Evolutionary conservation across 1,140 invertebrate genomes (phyloP), one percentile per base, ranked within the genome.

Genomic region (Augochlora pura): DNA sequence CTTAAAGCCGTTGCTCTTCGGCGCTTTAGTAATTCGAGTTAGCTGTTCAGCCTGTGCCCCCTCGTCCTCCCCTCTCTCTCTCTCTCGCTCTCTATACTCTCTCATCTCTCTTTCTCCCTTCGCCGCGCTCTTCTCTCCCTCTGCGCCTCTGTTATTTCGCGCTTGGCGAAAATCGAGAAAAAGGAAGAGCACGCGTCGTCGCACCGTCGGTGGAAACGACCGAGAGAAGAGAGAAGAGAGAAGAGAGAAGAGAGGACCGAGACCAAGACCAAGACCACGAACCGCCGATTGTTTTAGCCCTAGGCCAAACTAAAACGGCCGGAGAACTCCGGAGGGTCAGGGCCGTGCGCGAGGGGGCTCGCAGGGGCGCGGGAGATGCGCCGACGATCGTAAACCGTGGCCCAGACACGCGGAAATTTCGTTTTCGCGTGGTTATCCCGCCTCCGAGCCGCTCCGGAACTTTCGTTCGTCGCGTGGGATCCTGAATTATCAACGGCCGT

Each of bases 11-110:
- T 81, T 85, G 86, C 88, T 88, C 85, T 87, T 87, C 86, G 84
- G 82, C 85, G 85, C 85, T 88, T 89, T 86, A 86, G 90, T 89
- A 90, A 91, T 91, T 90, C 89, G 90, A 91, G 89, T 90, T 90
- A 89, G 87, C 88, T 85, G 88, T 85, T 91, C 76, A 87, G 86
- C 42, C 42, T 46, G 85, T n/a, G 84, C 70, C 64, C 75, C 83
- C 80, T 64, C 65, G 38, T 39, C 57, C 62, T 46, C 67, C 49
- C 62, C 46, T 67, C 67, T 68, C 73, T 71, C 69, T 59, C 42
- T 66, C 83, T 79, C 63, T 63, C 63, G 83, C 67, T 75, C 8
- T 74, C 70, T 68, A 81, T 75, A 85, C 78, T 74, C 85, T 76
- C 74, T 75, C 62, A 39, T 85, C 76, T 83, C 79, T 42, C 83